Evolutionary conservation across 2,113 vertebrate genomes (phyloP).

Genomic region (Albula glossodonta): DNA sequence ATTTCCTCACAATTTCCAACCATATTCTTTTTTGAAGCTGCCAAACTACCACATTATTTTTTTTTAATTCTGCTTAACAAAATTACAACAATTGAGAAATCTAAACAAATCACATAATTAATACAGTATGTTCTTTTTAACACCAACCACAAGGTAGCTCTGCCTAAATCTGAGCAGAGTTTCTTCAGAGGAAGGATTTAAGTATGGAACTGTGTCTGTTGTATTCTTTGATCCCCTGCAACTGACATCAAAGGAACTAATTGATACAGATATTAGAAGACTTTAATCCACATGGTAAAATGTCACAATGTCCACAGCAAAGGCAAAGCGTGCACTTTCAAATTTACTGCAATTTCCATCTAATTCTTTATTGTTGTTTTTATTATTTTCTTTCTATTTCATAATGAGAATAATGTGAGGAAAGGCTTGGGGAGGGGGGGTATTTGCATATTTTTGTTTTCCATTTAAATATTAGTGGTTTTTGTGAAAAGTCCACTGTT

Average conservation of each 20-base stretch:
- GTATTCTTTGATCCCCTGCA: constrained; percentile 30
- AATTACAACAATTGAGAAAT: background rate
- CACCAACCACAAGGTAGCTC: constrained; percentile 27
- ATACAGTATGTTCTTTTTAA: background rate
- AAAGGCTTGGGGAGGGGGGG: background rate
- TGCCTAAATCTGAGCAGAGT: constrained; percentile 26
- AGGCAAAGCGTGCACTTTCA: constrained; percentile 22
- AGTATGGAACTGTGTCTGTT: background rate
- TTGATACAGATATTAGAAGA: constrained; percentile 28
- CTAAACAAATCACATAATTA: background rate
- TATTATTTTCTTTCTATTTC: background rate
- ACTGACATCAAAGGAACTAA: constrained; percentile 41
- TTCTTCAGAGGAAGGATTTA: constrained; percentile 20
- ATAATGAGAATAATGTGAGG: background rate
- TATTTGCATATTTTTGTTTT: constrained; percentile 27
- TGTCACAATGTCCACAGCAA: background rate
- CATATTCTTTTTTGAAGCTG: background rate
- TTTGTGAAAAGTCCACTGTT: constrained; percentile 11
- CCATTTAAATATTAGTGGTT: constrained; percentile 27
- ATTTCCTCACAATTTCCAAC: background rate
- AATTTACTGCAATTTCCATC: constrained; percentile 6
- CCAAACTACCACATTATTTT: no score
- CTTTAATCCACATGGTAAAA: constrained; percentile 32
- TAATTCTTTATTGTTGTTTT: background rate
- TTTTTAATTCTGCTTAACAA: no score